Evolutionary conservation across 2,888 invertebrate genomes (phyloP).

Genomic region (Amiota minor): DNA sequence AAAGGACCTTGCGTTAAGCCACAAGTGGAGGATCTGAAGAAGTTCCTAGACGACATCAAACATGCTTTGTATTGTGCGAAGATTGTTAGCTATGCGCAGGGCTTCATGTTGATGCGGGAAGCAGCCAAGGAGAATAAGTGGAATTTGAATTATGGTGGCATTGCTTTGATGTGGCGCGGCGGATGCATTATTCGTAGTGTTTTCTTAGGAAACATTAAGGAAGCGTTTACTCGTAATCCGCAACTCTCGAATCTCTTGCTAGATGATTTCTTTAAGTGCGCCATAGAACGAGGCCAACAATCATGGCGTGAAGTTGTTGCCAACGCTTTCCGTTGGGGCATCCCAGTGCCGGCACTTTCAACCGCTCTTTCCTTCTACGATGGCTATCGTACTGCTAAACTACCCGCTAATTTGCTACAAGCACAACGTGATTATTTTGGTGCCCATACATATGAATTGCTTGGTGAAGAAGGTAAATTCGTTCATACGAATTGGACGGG

Average conservation of each 20-base stretch:
- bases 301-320: conserved; percentile 90
- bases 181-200: conserved; percentile 94
- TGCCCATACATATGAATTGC: conserved; percentile 96
- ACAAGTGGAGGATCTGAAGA: conserved; percentile 82
- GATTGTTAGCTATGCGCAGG: conserved; percentile 99
- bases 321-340: conserved; percentile 83
- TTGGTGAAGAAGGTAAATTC: conserved; percentile 88
- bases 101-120: conserved; percentile 94
- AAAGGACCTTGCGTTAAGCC: conserved; percentile 78
- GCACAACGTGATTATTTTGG: conserved; percentile 99
- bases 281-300: conserved; percentile 85
- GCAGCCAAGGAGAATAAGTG: conserved; percentile 93
- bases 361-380: conserved; percentile 98
- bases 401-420: conserved; percentile 97
- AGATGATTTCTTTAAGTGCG: conserved; percentile 93
- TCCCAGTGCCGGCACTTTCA: conserved; percentile 93
- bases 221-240: conserved; percentile 92
- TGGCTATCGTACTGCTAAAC: conserved; percentile 87
- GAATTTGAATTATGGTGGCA: conserved; percentile 97
- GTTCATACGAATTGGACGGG: conserved; percentile 99
- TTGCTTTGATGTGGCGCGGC: conserved; percentile 99
- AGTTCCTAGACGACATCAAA: conserved; percentile 88
- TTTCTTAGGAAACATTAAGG: conserved; percentile 92
- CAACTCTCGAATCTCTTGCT: conserved; percentile 88
- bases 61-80: conserved; percentile 97